A percentile compares a stretch with the other conserved stretches of the same genome.
Evolutionary conservation across 2,888 invertebrate genomes (phyloP).

Genomic region (Oxystoma pomonae): DNA sequence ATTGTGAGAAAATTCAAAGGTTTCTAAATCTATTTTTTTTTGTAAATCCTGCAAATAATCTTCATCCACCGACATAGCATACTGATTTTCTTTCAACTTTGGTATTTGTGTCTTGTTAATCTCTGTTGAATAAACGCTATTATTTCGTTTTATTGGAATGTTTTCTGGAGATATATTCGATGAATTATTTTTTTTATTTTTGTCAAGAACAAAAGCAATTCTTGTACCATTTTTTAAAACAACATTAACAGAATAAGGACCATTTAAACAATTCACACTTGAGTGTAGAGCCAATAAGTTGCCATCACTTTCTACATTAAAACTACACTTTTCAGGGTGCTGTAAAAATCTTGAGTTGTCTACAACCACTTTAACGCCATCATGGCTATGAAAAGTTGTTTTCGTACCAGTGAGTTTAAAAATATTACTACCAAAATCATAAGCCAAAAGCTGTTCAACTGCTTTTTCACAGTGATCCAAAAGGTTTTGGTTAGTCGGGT

Average conservation of each 20-base stretch:
- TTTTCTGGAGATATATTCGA: not conserved
- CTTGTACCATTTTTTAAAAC: constrained; percentile 29
- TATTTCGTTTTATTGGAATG: not conserved
- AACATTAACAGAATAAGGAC: constrained; percentile 28
- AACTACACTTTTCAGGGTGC: constrained; percentile 29
- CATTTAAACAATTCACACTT: constrained; percentile 12
- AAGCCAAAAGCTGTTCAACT: constrained; percentile 25
- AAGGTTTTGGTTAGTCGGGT: constrained; percentile 18
- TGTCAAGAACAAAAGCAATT: constrained; percentile 26
- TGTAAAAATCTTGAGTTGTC: constrained; percentile 32
- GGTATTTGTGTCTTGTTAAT: too few species aligned
- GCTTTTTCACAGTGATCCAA: not conserved
- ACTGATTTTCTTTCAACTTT: not conserved
- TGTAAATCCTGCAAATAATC: constrained; percentile 14
- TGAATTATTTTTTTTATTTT: not conserved
- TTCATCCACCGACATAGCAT: constrained; percentile 12
- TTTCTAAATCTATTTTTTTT: not conserved
- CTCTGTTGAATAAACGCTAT: too few species aligned
- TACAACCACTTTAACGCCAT: constrained; percentile 32
- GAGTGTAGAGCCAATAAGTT: constrained; percentile 30
- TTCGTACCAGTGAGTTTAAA: constrained; percentile 30
- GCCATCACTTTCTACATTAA: constrained; percentile 26
- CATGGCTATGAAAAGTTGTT: constrained; percentile 35
- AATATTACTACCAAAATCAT: constrained; percentile 30
- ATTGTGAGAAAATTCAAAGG: constrained; percentile 4